Conservation (phyloP, 2,797 vertebrate species). For the Hippocampus kuda region DNA sequence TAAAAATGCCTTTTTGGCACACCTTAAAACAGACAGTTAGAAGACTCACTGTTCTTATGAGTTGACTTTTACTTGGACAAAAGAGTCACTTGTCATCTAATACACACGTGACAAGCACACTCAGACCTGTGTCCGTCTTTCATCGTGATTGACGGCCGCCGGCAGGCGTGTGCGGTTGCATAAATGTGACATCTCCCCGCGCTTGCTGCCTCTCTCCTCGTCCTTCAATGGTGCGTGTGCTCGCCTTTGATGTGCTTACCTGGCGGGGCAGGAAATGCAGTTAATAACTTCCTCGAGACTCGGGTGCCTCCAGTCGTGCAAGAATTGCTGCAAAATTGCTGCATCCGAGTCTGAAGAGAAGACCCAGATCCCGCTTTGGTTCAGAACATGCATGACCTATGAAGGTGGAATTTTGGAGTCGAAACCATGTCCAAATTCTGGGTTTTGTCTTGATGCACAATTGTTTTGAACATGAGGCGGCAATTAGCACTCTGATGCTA, state of each 20-base stretch:
- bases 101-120: not conserved
- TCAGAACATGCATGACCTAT: not conserved
- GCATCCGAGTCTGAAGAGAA: not conserved
- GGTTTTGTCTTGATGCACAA: no score
- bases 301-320: not conserved
- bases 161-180: not conserved
- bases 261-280: not conserved
- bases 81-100: not conserved
- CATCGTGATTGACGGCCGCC: not conserved
- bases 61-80: not conserved
- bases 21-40: no score
- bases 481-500: no score
- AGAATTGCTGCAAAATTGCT: not conserved
- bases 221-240: not conserved
- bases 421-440: no score
- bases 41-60: not conserved
- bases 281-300: conserved; percentile 3
- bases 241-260: not conserved
- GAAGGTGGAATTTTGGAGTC: not conserved
- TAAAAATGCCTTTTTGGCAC: no score
- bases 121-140: not conserved
- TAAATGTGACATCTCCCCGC: not conserved
- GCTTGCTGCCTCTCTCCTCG: not conserved
- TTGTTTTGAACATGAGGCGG: no score
- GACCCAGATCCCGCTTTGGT: not conserved